Base-by-base conservation (phyloP, 2,888 invertebrate species). In the Sphinx pinastri region DNA sequence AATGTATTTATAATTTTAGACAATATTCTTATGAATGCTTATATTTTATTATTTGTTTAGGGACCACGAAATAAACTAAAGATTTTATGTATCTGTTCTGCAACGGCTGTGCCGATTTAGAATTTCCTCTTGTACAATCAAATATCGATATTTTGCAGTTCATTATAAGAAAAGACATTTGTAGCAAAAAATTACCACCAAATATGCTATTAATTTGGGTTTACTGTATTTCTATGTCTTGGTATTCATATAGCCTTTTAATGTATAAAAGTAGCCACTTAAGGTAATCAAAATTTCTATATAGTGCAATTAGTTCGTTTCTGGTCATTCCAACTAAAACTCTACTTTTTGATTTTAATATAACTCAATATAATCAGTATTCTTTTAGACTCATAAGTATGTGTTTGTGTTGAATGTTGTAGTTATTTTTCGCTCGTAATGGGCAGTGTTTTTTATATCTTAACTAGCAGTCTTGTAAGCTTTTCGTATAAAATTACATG, bases 291-390 rank as follows among this genome's bases (percentile, higher is more conserved):
- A 19, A 13, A 4, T 19, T 57, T 25, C 25, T 57, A 13, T 25
- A 25, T 25, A 38, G 38, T 38, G 38, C 38, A 38, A 38, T 57
- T 25, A 13, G 11, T 25, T 12, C 2, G 6, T 57, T 25, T 31
- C 14, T 60, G n/a, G 16, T 47, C 13, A 63, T 63, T 63, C 49
- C 63, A 63, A 47, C 16, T 45, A 12, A 5, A 47, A 49, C 19
- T 6, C 19, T 63, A 59, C 13, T 49, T 63, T 63, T 60, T 63
- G 19, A 63, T 13, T 47, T 25, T 60, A 60, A 45, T 14, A n/a
- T 16, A 19, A 63, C 63, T 49, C 63, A 49, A 51, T 63, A 47
- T 69, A 60, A 60, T 54, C 69, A 69, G 63, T 59, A 59, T 59
- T 60, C 63, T 63, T 63, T 63, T 63, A 49, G 6, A 13, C 49